Base-by-base conservation (phyloP, 2,113 vertebrate species). In the Thryonomys swinderianus region DNA sequence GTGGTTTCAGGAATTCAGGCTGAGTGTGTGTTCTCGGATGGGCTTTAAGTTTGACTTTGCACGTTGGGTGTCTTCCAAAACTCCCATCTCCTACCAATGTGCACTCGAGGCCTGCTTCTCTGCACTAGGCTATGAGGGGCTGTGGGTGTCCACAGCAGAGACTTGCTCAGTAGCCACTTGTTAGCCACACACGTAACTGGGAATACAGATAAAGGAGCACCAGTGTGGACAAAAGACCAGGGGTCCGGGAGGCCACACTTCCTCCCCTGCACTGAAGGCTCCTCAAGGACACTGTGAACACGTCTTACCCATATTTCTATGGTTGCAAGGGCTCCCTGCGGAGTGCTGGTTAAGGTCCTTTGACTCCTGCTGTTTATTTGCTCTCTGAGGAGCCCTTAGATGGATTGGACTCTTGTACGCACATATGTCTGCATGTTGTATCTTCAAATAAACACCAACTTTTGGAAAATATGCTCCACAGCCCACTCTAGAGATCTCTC, bases 361-460 rank as follows among this genome's bases (percentile, higher is more conserved):
- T 80, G 80, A 71, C 57, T 82, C 34, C 76, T 27, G 37, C 82
- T 64, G 67, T 55, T 93, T 42, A 67, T 62, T 80, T 73, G 27
- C 20, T 4, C 48, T n/a, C 7, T 12, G 40, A 87, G n/a, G 21
- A 79, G 30, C 32, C 57, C n/a, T 96, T 66, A 61, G 57, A 88
- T 83, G 48, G 87, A 71, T 76, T 71, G n/a, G 4, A 23, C 42
- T 59, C 80, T 82, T 82, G 21, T 82, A n/a, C 17, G 57, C 40
- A 64, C n/a, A 30, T 84, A 55, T 89, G 55, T 74, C 8, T 30
- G 10, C 34, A 10, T 21, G 20, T 8, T 23, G 0, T 42, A 34
- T 82, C 18, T 90, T 79, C 55, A 84, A 85, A 81, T 87, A 76
- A 93, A 89, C 40, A 90, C 27, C 17, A 64, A 30, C 66, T 85